Conservation (phyloP, 1,140 invertebrate genomes). For the Apis cerana region DNA sequence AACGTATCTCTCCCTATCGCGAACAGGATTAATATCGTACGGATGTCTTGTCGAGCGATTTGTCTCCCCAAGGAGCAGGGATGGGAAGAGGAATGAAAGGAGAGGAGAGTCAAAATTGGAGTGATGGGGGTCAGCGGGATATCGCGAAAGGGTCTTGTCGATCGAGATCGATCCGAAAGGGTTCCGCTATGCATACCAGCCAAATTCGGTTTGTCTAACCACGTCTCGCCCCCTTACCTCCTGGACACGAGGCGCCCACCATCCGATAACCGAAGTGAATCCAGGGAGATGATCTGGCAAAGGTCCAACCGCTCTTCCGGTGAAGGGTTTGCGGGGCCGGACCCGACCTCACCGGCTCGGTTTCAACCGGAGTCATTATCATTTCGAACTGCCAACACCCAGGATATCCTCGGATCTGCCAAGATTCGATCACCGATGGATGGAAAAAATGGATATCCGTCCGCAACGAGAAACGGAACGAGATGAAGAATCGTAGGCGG, state of each 20-base stretch:
- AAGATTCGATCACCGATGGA: background rate
- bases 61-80: background rate
- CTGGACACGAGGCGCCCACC: background rate
- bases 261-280: slow-evolving; percentile 10
- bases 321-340: background rate
- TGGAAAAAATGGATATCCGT: slow-evolving; percentile 29
- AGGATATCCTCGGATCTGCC: slow-evolving; percentile 33
- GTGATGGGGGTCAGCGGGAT: slow-evolving; percentile 25
- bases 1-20: slow-evolving; percentile 2
- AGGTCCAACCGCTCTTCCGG: slow-evolving; percentile 36
- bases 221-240: background rate
- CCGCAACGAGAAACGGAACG: slow-evolving; percentile 4
- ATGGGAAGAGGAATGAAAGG: background rate
- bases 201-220: slow-evolving; percentile 51
- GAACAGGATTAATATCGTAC: slow-evolving; percentile 31
- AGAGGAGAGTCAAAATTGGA: too few species aligned
- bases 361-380: slow-evolving; percentile 50
- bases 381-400: slow-evolving; percentile 33
- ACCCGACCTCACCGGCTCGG: background rate
- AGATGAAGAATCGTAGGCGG: background rate
- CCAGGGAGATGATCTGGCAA: slow-evolving; percentile 50
- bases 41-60: slow-evolving; percentile 15
- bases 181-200: slow-evolving; percentile 2
- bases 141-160: background rate
- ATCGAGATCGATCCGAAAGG: background rate